Conservation (phyloP, 1,140 invertebrate genomes). For the Drosophila nebulosa region DNA sequence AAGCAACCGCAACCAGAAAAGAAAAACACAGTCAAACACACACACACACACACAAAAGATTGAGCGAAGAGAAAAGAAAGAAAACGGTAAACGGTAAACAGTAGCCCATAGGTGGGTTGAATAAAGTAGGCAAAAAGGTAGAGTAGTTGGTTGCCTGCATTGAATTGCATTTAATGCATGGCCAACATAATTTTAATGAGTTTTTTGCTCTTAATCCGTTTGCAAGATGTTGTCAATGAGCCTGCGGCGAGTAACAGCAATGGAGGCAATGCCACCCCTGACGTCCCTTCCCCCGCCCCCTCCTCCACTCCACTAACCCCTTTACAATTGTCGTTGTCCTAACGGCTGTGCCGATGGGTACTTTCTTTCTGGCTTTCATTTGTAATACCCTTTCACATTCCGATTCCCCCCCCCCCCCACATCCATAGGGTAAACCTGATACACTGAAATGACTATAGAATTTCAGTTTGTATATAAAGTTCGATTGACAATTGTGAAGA, state of each 20-base stretch:
- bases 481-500: no score
- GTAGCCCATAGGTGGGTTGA: neutral
- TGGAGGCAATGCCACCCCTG: neutral
- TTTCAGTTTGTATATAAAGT: no score
- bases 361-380: conserved; percentile 25
- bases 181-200: conserved; percentile 76
- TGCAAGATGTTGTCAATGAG: conserved; percentile 76
- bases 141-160: conserved; percentile 49
- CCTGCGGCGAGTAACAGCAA: conserved; percentile 34
- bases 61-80: neutral
- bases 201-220: conserved; percentile 75
- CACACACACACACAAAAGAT: neutral
- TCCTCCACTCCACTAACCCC: conserved; percentile 3
- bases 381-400: conserved; percentile 6
- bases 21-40: neutral
- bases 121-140: neutral
- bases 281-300: conserved; percentile 3
- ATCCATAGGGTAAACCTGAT: neutral
- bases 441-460: no score
- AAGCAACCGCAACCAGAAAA: conserved; percentile 13
- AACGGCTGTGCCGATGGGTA: conserved; percentile 14
- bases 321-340: neutral
- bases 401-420: no score
- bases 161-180: conserved; percentile 76
- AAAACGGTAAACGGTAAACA: neutral